Percentiles rank a stretch among this genome's conserved stretches.
These are phyloP conservation scores for Salarias fasciatus DNA, from an alignment of 2,797 vertebrate species.

Conservation along the genomic window DNA sequence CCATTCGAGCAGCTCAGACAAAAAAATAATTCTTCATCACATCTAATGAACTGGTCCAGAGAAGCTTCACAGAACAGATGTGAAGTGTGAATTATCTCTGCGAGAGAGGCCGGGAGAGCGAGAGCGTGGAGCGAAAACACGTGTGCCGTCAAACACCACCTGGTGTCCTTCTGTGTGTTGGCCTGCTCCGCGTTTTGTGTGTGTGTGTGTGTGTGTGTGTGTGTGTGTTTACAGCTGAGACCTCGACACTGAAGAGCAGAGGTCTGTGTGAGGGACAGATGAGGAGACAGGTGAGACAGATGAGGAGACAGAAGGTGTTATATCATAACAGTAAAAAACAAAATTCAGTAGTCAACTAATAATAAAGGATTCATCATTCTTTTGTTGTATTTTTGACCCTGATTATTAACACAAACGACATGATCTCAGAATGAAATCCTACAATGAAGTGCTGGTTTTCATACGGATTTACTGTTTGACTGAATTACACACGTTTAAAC, in stretches of 20 bases:
- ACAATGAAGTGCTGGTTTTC: too few relatives aligned
- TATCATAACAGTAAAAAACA: not conserved
- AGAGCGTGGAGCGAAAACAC: conserved; percentile 21
- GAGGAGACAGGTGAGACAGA: not conserved
- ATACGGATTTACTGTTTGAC: too few relatives aligned
- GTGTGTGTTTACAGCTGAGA: conserved; percentile 30
- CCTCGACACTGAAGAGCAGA: conserved; percentile 12
- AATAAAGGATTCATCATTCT: too few relatives aligned
- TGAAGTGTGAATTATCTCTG: conserved; percentile 28
- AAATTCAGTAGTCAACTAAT: too few relatives aligned
- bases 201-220: conserved; percentile 15
- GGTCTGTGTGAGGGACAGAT: conserved; percentile 1
- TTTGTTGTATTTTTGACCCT: too few relatives aligned
- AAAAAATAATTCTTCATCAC: conserved; percentile 41
- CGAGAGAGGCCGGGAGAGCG: not conserved
- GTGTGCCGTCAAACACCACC: conserved; percentile 50
- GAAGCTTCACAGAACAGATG: conserved; percentile 30
- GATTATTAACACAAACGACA: too few relatives aligned
- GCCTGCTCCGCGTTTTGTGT: conserved; percentile 11
- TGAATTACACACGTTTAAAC: too few relatives aligned
- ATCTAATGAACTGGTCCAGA: conserved; percentile 37
- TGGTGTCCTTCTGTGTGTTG: conserved; percentile 42
- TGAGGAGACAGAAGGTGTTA: not conserved
- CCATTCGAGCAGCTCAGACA: conserved; percentile 31
- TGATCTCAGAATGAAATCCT: too few relatives aligned